Evolutionary conservation across 2,888 invertebrate species (phyloP), one percentile per base, ranked within the genome.

Genomic region (Iphiclides podalirius): DNA sequence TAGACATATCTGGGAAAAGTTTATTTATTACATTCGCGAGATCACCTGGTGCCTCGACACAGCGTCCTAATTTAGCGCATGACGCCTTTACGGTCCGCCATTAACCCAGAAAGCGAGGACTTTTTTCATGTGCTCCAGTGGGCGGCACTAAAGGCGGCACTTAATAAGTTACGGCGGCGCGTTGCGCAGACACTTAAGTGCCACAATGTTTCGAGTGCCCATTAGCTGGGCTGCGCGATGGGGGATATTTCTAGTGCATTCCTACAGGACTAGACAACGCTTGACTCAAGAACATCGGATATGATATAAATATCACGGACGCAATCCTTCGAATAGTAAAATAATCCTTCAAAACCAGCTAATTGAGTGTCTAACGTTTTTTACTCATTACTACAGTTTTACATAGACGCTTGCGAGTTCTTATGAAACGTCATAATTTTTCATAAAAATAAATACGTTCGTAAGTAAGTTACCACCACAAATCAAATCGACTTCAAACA

Each of bases 81-180:
- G 33, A 15, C n/a, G 17, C 34, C 1, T 12, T n/a, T 15, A 2
- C 7, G 15, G 14, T 9, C 23, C 28, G 16, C 31, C 37, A 48
- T 37, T 48, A 48, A 48, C 42, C 48, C 37, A 38, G 12, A 48
- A 36, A 37, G 8, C 14, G 48, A 2, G 8, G 11, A 33, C 38
- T 39, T 40, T 48, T 47, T 28, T 42, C 20, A 36, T 35, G 16
- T 17, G 28, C 35, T 42, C 31, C 42, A 38, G 28, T 36, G 41
- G 20, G 20, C 28, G 28, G 28, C 28, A 28, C 31, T 48, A 37
- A 48, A 37, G 37, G 47, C 47, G 45, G 45, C 39, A 48, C 48
- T 48, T 43, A 43, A 48, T 48, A 48, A 43, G 33, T 43, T 43
- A 43, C 33, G 31, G 37, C 20, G 28, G 23, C 12, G 43, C 38